Percentiles rank a stretch among this genome's conserved stretches.
Conservation (phyloP, 2,888 invertebrate genomes). For the Notocelia uddmanniana region DNA sequence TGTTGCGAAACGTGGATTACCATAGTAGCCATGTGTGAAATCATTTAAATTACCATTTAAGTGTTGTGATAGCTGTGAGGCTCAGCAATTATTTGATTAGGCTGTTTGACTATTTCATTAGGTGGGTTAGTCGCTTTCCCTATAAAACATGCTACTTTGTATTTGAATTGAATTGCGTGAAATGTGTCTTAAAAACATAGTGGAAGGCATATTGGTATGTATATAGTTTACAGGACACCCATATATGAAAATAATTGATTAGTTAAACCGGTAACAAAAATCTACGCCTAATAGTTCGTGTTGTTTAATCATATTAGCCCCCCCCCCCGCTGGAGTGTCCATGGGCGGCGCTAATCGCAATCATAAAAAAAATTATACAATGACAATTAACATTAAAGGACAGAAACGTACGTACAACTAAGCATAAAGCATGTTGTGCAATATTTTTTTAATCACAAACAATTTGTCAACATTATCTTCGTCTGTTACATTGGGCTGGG, state of each 20-base stretch:
- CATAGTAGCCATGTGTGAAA: conserved; percentile 43
- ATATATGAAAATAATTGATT: background rate
- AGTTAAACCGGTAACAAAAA: background rate
- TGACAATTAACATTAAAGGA: background rate
- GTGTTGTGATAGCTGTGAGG: conserved; percentile 34
- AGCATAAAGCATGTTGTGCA: background rate
- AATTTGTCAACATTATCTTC: conserved; percentile 38
- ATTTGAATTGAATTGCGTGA: conserved; percentile 1
- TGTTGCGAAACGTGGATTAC: conserved; percentile 53
- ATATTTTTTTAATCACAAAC: background rate
- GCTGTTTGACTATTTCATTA: conserved; percentile 17
- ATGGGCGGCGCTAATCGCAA: no score
- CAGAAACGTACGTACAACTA: background rate
- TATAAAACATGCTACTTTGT: background rate
- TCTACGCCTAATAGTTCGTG: background rate
- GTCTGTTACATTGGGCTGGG: conserved; percentile 8
- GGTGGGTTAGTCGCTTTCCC: conserved; percentile 31
- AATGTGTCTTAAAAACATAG: background rate
- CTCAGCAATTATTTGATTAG: conserved; percentile 35
- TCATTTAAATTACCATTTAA: conserved; percentile 42
- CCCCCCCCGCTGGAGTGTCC: no score
- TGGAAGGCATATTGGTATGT: no score
- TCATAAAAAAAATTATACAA: no score
- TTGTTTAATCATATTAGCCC: background rate
- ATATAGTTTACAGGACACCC: background rate